Evolutionary conservation across 2,888 invertebrate species (phyloP).

Genomic region (Yponomeuta sedellus): DNA sequence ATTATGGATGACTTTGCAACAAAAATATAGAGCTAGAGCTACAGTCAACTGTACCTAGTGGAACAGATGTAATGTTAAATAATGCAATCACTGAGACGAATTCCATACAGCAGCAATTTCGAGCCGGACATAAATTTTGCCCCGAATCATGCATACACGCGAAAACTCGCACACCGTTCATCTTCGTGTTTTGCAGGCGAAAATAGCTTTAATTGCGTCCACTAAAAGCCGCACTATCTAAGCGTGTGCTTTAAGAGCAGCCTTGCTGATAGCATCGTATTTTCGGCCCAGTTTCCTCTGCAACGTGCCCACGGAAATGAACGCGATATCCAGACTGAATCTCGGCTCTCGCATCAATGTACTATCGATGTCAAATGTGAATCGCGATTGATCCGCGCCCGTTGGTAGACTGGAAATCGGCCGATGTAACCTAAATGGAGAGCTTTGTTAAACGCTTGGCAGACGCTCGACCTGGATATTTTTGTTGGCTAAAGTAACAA

Average conservation of each 20-base stretch:
- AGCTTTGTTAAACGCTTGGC: background rate
- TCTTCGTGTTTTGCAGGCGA: background rate
- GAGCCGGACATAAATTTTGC: background rate
- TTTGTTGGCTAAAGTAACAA: background rate
- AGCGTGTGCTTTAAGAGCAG: background rate
- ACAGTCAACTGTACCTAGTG: background rate
- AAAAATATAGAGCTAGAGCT: too few species aligned
- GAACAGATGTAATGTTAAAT: background rate
- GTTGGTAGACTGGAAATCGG: background rate
- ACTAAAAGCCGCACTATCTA: background rate
- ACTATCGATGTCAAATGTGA: conserved; percentile 8
- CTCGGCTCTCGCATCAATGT: conserved; percentile 13
- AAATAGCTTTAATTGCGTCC: conserved; percentile 1
- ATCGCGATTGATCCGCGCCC: background rate
- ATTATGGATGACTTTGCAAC: too few species aligned
- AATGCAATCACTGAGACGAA: background rate
- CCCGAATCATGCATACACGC: background rate
- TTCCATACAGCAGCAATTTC: background rate
- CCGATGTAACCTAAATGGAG: conserved; percentile 3
- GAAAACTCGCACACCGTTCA: background rate
- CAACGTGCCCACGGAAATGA: conserved; percentile 28
- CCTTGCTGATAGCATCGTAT: conserved; percentile 5
- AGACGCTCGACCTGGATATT: background rate
- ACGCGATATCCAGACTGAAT: conserved; percentile 25
- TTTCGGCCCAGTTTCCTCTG: conserved; percentile 14